Percentiles rank a stretch among this genome's conserved stretches.
Evolutionary conservation across 2,888 invertebrate genomes (phyloP).

Genomic region (Heliconius aoede): DNA sequence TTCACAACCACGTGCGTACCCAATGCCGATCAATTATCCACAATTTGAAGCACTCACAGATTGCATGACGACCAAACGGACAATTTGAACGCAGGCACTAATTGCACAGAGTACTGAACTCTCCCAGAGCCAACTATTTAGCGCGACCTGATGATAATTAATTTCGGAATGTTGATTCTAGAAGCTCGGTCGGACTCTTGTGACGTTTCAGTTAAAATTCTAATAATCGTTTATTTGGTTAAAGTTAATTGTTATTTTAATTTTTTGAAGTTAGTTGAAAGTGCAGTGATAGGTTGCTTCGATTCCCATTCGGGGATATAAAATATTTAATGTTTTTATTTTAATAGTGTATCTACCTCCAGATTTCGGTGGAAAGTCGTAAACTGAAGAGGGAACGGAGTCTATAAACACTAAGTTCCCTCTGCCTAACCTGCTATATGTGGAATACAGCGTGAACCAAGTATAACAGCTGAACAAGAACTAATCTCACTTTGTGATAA

Average conservation of each 20-base stretch:
- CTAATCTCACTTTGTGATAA: too few species aligned
- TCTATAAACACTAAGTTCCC: too few species aligned
- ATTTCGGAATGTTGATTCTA: conserved; percentile 55
- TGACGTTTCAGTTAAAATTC: conserved; percentile 27
- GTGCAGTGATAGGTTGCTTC: too few species aligned
- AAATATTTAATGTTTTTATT: too few species aligned
- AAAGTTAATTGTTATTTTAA: background rate
- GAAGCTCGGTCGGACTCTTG: conserved; percentile 47
- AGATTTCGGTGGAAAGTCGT: too few species aligned
- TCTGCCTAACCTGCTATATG: too few species aligned
- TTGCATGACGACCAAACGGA: conserved; percentile 62
- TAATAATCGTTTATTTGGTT: conserved; percentile 1
- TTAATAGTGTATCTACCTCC: too few species aligned
- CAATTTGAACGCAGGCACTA: conserved; percentile 70
- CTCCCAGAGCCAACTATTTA: conserved; percentile 61
- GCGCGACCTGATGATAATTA: conserved; percentile 62
- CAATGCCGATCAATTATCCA: conserved; percentile 76
- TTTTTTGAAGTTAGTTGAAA: too few species aligned
- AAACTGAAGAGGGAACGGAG: too few species aligned
- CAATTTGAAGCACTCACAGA: conserved; percentile 75
- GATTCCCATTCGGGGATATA: too few species aligned
- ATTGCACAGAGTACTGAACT: conserved; percentile 70
- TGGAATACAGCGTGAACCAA: too few species aligned
- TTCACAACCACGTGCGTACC: conserved; percentile 61
- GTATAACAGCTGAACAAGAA: too few species aligned